Conservation (phyloP, 2,888 invertebrate genomes). For the Scaptomyza caliginosa region DNA sequence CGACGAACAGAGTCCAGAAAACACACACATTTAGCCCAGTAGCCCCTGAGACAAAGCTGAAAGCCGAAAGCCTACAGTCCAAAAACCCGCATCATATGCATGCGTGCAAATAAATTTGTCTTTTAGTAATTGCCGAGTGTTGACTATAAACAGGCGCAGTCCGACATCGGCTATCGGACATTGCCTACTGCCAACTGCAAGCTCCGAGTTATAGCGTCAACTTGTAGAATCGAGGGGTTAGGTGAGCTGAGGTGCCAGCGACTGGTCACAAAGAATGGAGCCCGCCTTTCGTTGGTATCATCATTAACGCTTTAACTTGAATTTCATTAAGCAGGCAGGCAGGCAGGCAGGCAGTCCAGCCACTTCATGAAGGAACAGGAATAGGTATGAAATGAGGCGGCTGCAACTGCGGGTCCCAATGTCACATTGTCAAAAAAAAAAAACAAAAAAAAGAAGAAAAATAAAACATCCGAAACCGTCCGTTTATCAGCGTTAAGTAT, state of each 20-base stretch:
- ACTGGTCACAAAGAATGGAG: slow-evolving; percentile 6
- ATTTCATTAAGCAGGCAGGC: slow-evolving; percentile 78
- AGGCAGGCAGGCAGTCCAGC: slow-evolving; percentile 13
- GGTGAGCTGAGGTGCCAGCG: neutral
- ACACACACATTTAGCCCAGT: slow-evolving; percentile 26
- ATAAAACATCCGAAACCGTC: neutral
- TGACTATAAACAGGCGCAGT: slow-evolving; percentile 66
- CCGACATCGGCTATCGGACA: slow-evolving; percentile 42
- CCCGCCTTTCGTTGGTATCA: slow-evolving; percentile 47
- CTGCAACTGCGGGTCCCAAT: slow-evolving; percentile 28
- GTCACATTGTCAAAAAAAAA: slow-evolving; percentile 21
- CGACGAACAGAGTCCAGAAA: slow-evolving; percentile 54
- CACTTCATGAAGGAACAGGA: slow-evolving; percentile 6
- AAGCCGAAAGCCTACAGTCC: neutral
- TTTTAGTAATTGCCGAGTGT: slow-evolving; percentile 81
- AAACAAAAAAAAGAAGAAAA: neutral
- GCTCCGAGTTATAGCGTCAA: slow-evolving; percentile 5
- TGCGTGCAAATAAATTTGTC: slow-evolving; percentile 83
- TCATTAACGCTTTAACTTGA: slow-evolving; percentile 73
- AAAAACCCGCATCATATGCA: slow-evolving; percentile 65
- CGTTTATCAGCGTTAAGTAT: neutral
- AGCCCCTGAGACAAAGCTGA: slow-evolving; percentile 19
- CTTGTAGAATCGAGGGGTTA: slow-evolving; percentile 1
- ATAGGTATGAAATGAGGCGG: slow-evolving; percentile 11
- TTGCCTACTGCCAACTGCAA: slow-evolving; percentile 11